phyloP scores from a whole-genome alignment of 2,888 invertebrate species.

The Acanthoscelides obtectus region DNA sequence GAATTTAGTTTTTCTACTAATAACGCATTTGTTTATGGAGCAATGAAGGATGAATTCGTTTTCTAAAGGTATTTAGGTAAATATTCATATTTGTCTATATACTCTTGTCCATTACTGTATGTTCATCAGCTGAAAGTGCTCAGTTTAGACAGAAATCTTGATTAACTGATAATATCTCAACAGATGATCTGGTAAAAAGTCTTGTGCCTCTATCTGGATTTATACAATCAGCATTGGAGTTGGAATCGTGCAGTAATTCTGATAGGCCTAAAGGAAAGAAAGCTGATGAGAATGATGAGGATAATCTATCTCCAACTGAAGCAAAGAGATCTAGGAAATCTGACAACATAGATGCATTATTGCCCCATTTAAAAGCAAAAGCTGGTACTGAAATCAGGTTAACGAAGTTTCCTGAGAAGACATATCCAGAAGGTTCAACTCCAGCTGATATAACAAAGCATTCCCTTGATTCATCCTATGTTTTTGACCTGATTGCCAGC shows the following conservation, averaged over 20 bases:
- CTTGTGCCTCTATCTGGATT: conserved; percentile 70
- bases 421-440: conserved; percentile 71
- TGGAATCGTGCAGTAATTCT: conserved; percentile 66
- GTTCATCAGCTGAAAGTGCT: too few species aligned
- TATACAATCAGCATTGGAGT: conserved; percentile 76
- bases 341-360: conserved; percentile 63
- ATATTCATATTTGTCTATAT: too few species aligned
- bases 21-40: too few species aligned
- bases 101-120: too few species aligned
- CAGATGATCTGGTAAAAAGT: conserved; percentile 54
- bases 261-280: conserved; percentile 59
- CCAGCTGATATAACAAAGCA: conserved; percentile 83
- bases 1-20: too few species aligned
- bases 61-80: too few species aligned
- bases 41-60: too few species aligned
- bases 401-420: conserved; percentile 67
- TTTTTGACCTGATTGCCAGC: conserved; percentile 59
- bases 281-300: conserved; percentile 37
- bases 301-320: conserved; percentile 26
- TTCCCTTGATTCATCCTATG: conserved; percentile 75
- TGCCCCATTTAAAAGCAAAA: conserved; percentile 77
- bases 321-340: conserved; percentile 45
- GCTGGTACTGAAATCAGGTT: conserved; percentile 80
- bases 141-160: too few species aligned
- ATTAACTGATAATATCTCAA: too few species aligned